These are phyloP conservation scores for Mastomys natalensis DNA, from an alignment of 2,113 vertebrate species.

Conservation along the genomic window DNA sequence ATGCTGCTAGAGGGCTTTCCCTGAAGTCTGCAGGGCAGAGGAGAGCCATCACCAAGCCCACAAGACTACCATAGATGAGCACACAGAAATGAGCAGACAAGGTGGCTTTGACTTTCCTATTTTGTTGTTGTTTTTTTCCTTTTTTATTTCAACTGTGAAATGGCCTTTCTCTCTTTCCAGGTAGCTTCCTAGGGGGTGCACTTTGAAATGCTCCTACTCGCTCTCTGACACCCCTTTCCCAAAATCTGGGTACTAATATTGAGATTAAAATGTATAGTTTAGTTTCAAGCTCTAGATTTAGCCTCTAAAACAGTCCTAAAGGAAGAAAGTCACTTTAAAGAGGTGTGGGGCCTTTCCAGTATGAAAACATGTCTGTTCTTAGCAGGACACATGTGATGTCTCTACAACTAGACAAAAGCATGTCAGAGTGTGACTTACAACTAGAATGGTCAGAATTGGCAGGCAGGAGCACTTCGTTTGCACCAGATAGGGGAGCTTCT, in stretches of 20 bases:
- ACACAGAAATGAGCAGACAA: background rate
- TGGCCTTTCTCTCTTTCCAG: conserved; percentile 65
- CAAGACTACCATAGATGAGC: background rate
- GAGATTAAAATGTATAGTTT: conserved; percentile 72
- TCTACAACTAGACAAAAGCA: conserved; percentile 59
- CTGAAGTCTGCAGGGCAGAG: background rate
- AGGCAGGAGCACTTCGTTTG: conserved; percentile 70
- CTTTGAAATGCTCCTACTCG: conserved; percentile 41
- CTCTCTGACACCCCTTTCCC: background rate
- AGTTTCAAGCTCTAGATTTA: conserved; percentile 56
- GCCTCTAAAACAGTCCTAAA: conserved; percentile 48
- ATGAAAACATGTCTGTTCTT: conserved; percentile 62
- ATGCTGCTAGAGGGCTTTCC: conserved; percentile 8
- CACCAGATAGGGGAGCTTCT: conserved; percentile 70
- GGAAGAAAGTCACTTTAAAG: conserved; percentile 69
- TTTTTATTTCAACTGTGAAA: conserved; percentile 33
- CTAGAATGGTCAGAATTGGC: conserved; percentile 53
- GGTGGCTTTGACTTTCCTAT: background rate
- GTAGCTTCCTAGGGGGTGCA: conserved; percentile 46
- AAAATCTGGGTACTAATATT: conserved; percentile 34
- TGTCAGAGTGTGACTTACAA: conserved; percentile 66
- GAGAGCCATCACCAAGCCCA: background rate
- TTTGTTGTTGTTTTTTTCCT: background rate
- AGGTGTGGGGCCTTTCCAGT: conserved; percentile 15
- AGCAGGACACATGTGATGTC: conserved; percentile 76